These are phyloP conservation scores for Perodicticus potto DNA, from an alignment of 2,797 vertebrate species.

Conservation along the genomic window DNA sequence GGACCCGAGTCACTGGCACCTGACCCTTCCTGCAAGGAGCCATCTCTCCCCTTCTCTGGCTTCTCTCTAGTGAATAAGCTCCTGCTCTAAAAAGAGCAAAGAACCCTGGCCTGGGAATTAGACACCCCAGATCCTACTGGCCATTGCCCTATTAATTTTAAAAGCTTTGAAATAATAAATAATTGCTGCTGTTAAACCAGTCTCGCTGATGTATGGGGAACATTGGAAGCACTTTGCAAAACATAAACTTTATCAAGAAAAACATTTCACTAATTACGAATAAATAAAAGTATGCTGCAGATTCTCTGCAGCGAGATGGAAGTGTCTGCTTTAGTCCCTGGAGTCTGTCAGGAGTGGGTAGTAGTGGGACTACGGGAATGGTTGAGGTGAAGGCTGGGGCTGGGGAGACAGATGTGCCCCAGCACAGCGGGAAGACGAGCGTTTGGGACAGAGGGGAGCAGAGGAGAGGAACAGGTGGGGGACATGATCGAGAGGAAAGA, in stretches of 20 bases:
- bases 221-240: not conserved
- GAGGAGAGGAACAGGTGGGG: not conserved
- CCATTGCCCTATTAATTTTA: not conserved
- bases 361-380: rapidly evolving
- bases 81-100: too few species aligned
- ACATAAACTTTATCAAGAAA: not conserved
- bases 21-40: not conserved
- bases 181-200: not conserved
- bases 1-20: not conserved
- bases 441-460: rapidly evolving
- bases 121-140: not conserved
- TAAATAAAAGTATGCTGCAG: rapidly evolving
- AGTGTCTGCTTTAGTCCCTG: not conserved
- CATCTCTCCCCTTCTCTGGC: rapidly evolving
- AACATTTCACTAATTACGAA: not conserved
- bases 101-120: not conserved
- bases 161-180: not conserved
- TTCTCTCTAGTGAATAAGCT: not conserved
- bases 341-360: rapidly evolving
- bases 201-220: rapidly evolving
- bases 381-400: not conserved
- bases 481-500: rapidly evolving
- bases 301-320: rapidly evolving
- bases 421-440: rapidly evolving
- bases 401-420: rapidly evolving